phyloP scores from a whole-genome alignment of 23 tunicate species.

The Aplidium turbinatum region DNA sequence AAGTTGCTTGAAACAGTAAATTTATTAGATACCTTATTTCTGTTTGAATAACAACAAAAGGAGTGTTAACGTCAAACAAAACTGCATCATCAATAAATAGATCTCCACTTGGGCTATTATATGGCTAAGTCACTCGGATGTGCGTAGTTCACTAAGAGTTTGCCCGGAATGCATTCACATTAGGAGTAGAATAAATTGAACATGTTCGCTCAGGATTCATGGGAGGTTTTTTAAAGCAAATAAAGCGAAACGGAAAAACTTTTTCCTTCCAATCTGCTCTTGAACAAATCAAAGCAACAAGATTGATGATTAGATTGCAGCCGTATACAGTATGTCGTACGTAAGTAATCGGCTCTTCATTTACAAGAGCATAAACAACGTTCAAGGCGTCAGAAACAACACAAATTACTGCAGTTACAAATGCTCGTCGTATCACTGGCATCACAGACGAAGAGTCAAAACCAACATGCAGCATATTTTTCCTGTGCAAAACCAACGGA shows the following conservation, averaged over 20 bases:
- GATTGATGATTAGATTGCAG: conserved; percentile 15
- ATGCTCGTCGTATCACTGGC: conserved; percentile 41
- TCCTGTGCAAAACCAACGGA: conserved; percentile 32
- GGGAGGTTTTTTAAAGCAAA: too few species aligned
- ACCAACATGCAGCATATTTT: conserved; percentile 26
- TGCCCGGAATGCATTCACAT: too few species aligned
- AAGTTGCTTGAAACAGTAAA: too few species aligned
- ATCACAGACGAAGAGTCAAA: conserved; percentile 32
- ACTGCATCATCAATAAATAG: too few species aligned
- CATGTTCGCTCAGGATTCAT: too few species aligned
- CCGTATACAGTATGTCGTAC: conserved; percentile 44
- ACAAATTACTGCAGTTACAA: conserved; percentile 29
- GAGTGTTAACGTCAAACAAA: too few species aligned
- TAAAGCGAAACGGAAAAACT: conserved; percentile 30
- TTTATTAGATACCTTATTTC: too few species aligned
- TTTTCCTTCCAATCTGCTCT: conserved; percentile 44
- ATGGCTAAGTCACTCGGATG: too few species aligned
- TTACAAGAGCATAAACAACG: conserved; percentile 28
- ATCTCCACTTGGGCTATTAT: too few species aligned
- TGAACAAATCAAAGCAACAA: conserved; percentile 38
- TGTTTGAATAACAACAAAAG: too few species aligned
- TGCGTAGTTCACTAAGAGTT: too few species aligned
- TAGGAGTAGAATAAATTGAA: too few species aligned
- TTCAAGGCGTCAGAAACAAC: conserved; percentile 13
- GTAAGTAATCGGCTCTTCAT: conserved; percentile 15